Evolutionary conservation across 2,888 invertebrate genomes (phyloP), one percentile per base, ranked within the genome.

Genomic region (Hirtodrosophila alboralis): DNA sequence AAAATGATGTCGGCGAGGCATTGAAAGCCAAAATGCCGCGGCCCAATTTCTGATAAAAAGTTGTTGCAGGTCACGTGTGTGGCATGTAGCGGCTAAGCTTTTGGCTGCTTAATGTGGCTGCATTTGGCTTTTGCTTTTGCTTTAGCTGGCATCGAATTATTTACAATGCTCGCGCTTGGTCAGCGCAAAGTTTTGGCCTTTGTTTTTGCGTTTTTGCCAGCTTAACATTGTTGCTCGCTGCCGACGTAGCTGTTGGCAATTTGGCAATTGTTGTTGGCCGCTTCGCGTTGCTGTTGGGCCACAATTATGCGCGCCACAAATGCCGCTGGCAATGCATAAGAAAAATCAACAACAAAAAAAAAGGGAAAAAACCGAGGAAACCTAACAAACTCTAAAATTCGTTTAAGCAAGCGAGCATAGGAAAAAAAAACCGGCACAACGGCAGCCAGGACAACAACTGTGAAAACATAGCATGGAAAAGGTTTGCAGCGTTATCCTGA

Each of bases 251-350:
- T 72, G 63, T 63, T 72, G 76, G 62, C 65, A 72, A 76, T 79
- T 80, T 74, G 52, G 44, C 52, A 18, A 59, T 63, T 78, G 58
- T 71, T 66, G 41, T 52, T 72, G 44, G 40, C 37, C 27, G 36
- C 41, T 26, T 38, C 34, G 31, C 27, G 51, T 61, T 57, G 40
- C 45, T 38, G 49, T 12, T 40, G 34, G 47, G 67, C 63, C 78
- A 71, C 69, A 80, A 84, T 81, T 84, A 80, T 75, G 78, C 78
- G 67, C 59, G 60, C 84, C 84, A 65, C 85, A 63, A 81, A 69
- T 60, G 72, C 78, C 67, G 63, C 59, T 13, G 53, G 70, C 69
- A 31, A 49, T 53, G 59, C 52, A 38, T 4, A 51, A 34, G 38
- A 48, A 36, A 45, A 47, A 36, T 0, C 3, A 18, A 18, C 18